Evolutionary conservation across 2,113 vertebrate species (phyloP), one percentile per base, ranked within the genome.

Genomic region (Erinaceus europaeus): DNA sequence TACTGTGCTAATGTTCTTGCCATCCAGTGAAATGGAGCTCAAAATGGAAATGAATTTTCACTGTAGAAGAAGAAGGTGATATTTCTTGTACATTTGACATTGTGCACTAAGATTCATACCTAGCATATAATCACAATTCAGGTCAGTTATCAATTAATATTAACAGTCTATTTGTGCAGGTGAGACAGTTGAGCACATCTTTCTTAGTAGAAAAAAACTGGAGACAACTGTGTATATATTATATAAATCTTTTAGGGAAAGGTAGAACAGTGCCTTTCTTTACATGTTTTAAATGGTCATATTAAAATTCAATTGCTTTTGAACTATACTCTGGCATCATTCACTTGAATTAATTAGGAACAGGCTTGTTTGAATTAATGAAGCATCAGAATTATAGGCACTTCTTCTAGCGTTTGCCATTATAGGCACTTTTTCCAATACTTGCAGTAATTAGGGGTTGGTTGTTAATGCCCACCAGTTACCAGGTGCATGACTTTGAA

Each of bases 291-390:
- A 92, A 86, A 81, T 84, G 14, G 81, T 80, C 5, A 25, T 81
- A 78, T 92, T 34, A 46, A 95, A 91, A 89, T 92, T 87, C 18
- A 77, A 50, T 78, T 81, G 40, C 69, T 80, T 91, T 90, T 92
- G 40, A 78, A 65, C 8, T 69, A 38, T 74, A 92, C 65, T 74
- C 23, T 25, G 82, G 53, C 38, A 62, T 84, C 42, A 69, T 8
- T 90, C 77, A 90, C 78, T 92, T 82, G 59, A 87, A 69, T 93
- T 93, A 82, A 81, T 85, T 91, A 59, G 61, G 15, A 82, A 61
- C 53, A 94, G 32, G 71, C 17, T 29, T 91, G 27, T 81, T 78
- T 82, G 64, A 89, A 92, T 92, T 91, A 92, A 89, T 61, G 74
- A 85, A 74, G 69, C 71, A 61, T 69, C 53, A 71, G 69, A 81